Conservation (phyloP, 2,888 invertebrate species). For the Cataglyphis albicans region DNA sequence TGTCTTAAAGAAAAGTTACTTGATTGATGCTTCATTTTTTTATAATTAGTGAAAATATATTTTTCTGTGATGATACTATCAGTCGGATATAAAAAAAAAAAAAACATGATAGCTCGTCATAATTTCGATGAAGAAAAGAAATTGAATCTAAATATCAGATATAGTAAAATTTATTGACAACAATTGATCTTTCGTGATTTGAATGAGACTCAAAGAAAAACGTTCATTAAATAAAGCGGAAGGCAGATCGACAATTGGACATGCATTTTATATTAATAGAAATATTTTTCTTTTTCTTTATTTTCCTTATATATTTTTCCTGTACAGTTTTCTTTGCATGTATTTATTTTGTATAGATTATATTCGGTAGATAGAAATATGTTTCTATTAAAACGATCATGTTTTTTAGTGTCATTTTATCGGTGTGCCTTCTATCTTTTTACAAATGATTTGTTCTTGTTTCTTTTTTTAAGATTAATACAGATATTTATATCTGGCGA, state of each 20-base stretch:
- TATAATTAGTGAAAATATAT: neutral
- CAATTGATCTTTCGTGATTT: too few relatives aligned
- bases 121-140: too few relatives aligned
- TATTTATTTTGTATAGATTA: constrained; percentile 14
- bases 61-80: neutral
- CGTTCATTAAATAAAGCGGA: too few relatives aligned
- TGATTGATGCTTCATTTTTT: too few relatives aligned
- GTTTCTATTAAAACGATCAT: neutral
- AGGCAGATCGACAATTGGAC: neutral
- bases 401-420: neutral
- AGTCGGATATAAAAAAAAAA: too few relatives aligned
- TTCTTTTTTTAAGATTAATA: neutral
- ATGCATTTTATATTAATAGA: neutral
- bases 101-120: too few relatives aligned
- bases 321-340: neutral
- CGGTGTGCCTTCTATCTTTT: neutral
- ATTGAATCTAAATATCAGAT: too few relatives aligned
- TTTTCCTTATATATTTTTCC: neutral
- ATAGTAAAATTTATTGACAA: too few relatives aligned
- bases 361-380: neutral
- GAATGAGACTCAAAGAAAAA: too few relatives aligned
- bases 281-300: neutral
- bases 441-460: neutral
- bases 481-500: neutral
- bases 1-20: too few relatives aligned